Conservation (phyloP, 92 coral and sea anemone genomes). For the Porites evermanni region DNA sequence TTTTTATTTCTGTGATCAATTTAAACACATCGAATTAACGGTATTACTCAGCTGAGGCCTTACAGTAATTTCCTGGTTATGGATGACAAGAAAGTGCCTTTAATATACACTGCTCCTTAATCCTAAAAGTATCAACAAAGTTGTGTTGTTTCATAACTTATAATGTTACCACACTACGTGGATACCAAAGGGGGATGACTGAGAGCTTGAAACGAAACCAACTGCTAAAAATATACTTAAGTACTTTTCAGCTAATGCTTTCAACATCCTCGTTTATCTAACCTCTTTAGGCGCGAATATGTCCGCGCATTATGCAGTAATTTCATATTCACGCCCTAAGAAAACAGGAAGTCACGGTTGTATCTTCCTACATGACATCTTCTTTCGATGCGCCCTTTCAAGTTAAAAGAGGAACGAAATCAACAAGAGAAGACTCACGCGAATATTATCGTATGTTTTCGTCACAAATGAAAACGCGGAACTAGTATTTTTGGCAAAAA, state of each 20-base stretch:
- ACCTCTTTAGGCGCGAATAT: constrained; percentile 41
- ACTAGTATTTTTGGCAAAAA: not conserved
- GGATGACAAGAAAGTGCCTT: not conserved
- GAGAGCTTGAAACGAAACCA: constrained; percentile 25
- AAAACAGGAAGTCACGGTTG: constrained; percentile 40
- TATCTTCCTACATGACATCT: no score
- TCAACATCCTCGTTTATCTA: constrained; percentile 20
- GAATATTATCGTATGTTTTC: not conserved
- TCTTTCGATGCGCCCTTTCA: not conserved
- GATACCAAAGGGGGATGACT: not conserved
- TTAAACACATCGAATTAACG: no score
- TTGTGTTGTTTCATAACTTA: constrained; percentile 21
- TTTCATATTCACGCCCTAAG: constrained; percentile 12
- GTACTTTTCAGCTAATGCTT: constrained; percentile 26
- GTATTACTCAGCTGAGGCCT: no score
- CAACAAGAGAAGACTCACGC: not conserved
- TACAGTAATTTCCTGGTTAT: not conserved
- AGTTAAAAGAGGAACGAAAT: not conserved
- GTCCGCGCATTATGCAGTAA: constrained; percentile 29
- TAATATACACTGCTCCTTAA: not conserved
- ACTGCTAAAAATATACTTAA: constrained; percentile 29
- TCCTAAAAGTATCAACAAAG: not conserved
- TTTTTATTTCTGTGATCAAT: no score
- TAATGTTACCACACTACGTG: constrained; percentile 1
- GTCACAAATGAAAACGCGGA: not conserved